Percentiles rank a stretch among this genome's conserved stretches.
phyloP scores from a whole-genome alignment of 2,888 invertebrate species.

The Acanthoscelides obtectus region DNA sequence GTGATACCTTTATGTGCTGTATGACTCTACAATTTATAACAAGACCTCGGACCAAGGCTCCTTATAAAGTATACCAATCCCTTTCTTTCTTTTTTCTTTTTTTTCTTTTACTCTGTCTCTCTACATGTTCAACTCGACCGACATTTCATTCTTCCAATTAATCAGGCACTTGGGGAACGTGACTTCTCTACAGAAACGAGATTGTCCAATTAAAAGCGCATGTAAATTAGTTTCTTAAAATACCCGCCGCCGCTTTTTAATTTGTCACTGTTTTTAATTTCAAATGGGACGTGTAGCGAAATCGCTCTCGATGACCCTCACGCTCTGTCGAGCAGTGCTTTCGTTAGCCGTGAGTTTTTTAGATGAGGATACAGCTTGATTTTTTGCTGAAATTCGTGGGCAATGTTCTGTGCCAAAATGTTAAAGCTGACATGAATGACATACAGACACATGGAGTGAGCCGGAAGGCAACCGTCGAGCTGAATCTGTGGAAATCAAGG shows the following conservation, averaged over 20 bases:
- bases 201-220: constrained; percentile 38
- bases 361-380: background rate
- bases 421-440: too few species aligned
- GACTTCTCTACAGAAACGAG: constrained; percentile 33
- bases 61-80: background rate
- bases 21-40: too few species aligned
- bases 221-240: constrained; percentile 36
- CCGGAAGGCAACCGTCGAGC: too few species aligned
- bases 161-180: constrained; percentile 29
- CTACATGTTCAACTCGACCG: background rate
- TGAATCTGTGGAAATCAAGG: too few species aligned
- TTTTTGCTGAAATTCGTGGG: too few species aligned
- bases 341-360: background rate
- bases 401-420: too few species aligned
- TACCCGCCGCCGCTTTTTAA: constrained; percentile 23
- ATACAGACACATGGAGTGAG: too few species aligned
- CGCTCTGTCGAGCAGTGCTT: constrained; percentile 5
- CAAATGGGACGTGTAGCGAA: constrained; percentile 17
- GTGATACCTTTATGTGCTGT: too few species aligned
- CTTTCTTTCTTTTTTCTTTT: background rate
- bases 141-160: constrained; percentile 24
- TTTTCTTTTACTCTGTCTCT: too few species aligned
- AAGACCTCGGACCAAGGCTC: too few species aligned
- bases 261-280: constrained; percentile 26
- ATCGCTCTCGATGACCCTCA: constrained; percentile 10